Percentiles rank a stretch among this genome's conserved stretches.
phyloP scores from a whole-genome alignment of 92 coral and sea anemone genomes.

The Porites divaricata region DNA sequence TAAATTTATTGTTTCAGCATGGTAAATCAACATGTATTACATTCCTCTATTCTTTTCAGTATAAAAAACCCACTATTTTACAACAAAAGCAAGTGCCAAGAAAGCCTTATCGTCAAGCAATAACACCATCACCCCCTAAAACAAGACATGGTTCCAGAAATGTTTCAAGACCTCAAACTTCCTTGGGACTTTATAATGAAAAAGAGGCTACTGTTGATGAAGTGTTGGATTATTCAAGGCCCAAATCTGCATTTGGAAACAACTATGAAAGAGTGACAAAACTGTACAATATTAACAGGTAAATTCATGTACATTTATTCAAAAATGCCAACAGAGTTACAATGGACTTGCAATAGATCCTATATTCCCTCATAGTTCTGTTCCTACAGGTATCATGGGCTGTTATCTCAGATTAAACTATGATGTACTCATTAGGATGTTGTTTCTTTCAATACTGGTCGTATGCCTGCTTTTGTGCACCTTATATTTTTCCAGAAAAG shows the following conservation, averaged over 20 bases:
- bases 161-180: conserved; percentile 60
- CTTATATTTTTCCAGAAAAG: too few relatives aligned
- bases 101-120: conserved; percentile 39
- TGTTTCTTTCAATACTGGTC: too few relatives aligned
- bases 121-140: conserved; percentile 56
- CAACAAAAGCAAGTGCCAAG: conserved; percentile 40
- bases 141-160: background rate
- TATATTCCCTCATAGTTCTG: too few relatives aligned
- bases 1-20: too few relatives aligned
- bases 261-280: conserved; percentile 27
- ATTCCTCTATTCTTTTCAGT: background rate
- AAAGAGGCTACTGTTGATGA: conserved; percentile 7
- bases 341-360: too few relatives aligned
- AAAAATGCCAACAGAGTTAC: background rate
- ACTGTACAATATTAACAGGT: conserved; percentile 33
- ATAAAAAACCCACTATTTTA: conserved; percentile 37
- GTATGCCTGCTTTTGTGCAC: too few relatives aligned
- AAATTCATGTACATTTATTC: background rate
- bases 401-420: too few relatives aligned
- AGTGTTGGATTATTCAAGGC: conserved; percentile 23
- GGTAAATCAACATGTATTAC: background rate
- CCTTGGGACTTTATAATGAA: conserved; percentile 55
- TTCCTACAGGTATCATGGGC: too few relatives aligned
- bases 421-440: too few relatives aligned
- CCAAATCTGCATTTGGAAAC: conserved; percentile 54